Conservation (phyloP, 2,888 invertebrate genomes). For the Macrosiphum euphorbiae region DNA sequence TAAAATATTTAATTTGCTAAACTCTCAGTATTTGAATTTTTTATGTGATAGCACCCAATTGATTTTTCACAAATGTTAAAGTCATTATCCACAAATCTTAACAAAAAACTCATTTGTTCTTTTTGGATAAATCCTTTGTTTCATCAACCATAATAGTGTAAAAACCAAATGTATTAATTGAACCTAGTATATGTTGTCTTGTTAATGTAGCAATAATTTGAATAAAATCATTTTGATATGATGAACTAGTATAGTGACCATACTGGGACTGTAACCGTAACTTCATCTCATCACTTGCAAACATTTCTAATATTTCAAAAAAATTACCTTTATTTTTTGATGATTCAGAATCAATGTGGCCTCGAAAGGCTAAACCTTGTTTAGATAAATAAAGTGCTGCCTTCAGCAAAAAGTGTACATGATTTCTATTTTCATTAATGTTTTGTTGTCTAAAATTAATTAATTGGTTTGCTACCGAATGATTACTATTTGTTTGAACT, state of each 20-base stretch:
- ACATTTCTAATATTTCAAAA: background rate
- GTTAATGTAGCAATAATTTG: background rate
- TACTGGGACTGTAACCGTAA: background rate
- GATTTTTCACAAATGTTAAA: background rate
- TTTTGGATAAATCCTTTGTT: constrained; percentile 9
- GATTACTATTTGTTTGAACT: background rate
- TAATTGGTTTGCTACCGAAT: background rate
- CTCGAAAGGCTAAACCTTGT: background rate
- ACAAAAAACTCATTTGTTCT: background rate
- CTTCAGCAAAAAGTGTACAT: background rate
- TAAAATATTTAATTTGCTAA: background rate
- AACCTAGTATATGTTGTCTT: background rate
- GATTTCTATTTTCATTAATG: background rate
- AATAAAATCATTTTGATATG: constrained; percentile 3
- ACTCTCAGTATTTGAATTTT: background rate
- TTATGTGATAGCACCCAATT: background rate
- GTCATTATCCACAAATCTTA: constrained; percentile 2
- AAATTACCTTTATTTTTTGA: background rate
- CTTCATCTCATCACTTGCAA: background rate
- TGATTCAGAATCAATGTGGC: background rate
- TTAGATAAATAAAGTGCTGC: constrained; percentile 1
- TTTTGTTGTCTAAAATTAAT: background rate
- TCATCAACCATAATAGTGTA: constrained; percentile 7
- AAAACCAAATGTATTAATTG: background rate
- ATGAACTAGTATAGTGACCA: background rate